Evolutionary conservation across 2,888 invertebrate species (phyloP), one percentile per base, ranked within the genome.

Genomic region (Andrena camellia): DNA sequence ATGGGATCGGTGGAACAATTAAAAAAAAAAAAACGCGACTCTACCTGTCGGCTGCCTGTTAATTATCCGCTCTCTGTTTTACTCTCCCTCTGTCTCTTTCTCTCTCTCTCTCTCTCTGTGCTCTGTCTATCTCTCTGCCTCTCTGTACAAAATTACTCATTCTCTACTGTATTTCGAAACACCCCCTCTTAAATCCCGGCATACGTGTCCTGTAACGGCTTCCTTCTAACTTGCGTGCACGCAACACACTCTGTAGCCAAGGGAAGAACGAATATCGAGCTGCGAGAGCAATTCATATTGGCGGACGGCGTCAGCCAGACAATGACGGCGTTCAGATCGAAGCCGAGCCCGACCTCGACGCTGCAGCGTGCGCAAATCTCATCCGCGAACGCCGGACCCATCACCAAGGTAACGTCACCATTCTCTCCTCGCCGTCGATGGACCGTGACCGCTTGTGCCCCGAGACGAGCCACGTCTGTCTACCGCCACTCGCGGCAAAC

Each of bases 191-290:
- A 62, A 63, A 84, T 79, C 89, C 90, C 87, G 90, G 90, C 88
- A 90, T 82, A 82, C 60, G 67, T 78, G 75, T 89, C 83, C 89
- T 66, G 78, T 84, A 88, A 89, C 83, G 84, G 84, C 86, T 84
- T 80, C 84, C 90, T 91, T 90, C 89, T 91, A 92, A 93, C 91
- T 81, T 93, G 92, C 93, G 92, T 93, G 92, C 92, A 92, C 92
- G 92, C 92, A 91, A 92, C 95, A 95, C 95, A 95, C 95, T 62
- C 80, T 95, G 95, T 96, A 99, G 99, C 99, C 96, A 99, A 99
- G 96, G 99, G 99, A 96, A 98, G 99, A 95, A 99, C 99, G 95
- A 99, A 99, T 96, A 98, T 99, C 96, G 99, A 99, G 96, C 97
- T 99, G 94, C 97, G 99, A 94, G 99, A 99, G 95, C 98, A 99